Base-by-base conservation (phyloP, 2,797 vertebrate species). In the Argya squamiceps region DNA sequence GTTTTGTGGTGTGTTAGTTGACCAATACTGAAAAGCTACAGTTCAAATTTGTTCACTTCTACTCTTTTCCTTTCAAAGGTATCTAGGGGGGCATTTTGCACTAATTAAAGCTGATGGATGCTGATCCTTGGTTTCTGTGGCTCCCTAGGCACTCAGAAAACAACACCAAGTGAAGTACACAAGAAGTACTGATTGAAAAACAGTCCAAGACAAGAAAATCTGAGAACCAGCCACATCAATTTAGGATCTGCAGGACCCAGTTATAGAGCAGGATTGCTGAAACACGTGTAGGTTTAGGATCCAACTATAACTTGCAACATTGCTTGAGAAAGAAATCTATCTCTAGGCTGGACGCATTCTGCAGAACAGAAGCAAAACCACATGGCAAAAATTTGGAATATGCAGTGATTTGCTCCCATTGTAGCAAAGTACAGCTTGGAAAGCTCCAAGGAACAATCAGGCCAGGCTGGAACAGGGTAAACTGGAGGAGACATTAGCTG, bases 1-100 rank as follows among this genome's bases (percentile, higher is more conserved):
- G 65, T 91, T 93, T 74, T 93, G 84, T 12, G 20, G 58, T 55
- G 39, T 87, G 36, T 63, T 84, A 59, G n/a, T 65, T 88, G 58
- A 44, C 37, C 92, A 74, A 67, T 44, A 50, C 17, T 82, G 67
- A 86, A 62, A 92, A 91, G 85, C 37, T n/a, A 80, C 73, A 52
- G 85, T 96, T 91, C 29, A 79, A 32, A 95, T 73, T 70, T 49
- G 23, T 90, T 75, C 65, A 49, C 6, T 63, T 73, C 29, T 53
- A 41, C 10, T 47, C 43, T 84, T 83, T 70, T 86, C 77, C n/a
- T 86, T 77, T 84, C 68, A 83, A 59, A 83, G 41, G 20, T 59
- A 76, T 49, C 47, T 63, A 58, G 55, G 12, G 56, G n/a, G 69
- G 26, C 9, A 32, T 62, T 74, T 46, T 47, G 36, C 27, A 58